These are phyloP conservation scores for Agapornis canus DNA, from an alignment of 2,797 vertebrate species.

Conservation along the genomic window DNA sequence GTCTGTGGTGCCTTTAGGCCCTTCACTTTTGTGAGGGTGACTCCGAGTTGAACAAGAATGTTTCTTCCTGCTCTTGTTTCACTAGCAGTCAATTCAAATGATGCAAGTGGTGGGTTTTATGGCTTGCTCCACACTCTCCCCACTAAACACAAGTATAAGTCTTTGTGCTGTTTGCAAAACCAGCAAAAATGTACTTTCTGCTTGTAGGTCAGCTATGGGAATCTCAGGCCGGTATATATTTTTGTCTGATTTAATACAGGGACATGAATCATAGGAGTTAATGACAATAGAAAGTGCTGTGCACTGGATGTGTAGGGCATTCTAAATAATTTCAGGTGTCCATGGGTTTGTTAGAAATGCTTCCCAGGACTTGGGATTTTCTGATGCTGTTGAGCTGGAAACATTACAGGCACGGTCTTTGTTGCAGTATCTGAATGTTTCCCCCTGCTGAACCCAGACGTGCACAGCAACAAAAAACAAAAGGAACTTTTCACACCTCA, in stretches of 20 bases:
- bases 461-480: conserved; percentile 11
- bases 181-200: background rate
- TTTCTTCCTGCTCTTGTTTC: background rate
- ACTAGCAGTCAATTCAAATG: background rate
- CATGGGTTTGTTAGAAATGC: background rate
- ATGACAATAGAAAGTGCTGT: background rate
- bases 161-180: background rate
- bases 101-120: background rate
- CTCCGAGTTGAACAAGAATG: background rate
- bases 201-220: background rate
- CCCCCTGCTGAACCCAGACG: background rate
- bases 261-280: background rate
- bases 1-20: rapidly evolving
- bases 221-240: background rate
- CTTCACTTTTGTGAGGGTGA: background rate
- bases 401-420: background rate
- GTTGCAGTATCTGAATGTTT: background rate
- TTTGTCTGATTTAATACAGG: background rate
- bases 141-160: background rate
- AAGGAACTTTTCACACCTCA: conserved; percentile 30
- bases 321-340: background rate
- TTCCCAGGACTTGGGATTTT: background rate
- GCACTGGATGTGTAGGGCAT: background rate
- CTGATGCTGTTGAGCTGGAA: background rate
- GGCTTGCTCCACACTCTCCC: background rate